A percentile compares a stretch with the other conserved stretches of the same genome.
Conservation (phyloP, 2,888 invertebrate genomes). For the Oxycera nigricornis region DNA sequence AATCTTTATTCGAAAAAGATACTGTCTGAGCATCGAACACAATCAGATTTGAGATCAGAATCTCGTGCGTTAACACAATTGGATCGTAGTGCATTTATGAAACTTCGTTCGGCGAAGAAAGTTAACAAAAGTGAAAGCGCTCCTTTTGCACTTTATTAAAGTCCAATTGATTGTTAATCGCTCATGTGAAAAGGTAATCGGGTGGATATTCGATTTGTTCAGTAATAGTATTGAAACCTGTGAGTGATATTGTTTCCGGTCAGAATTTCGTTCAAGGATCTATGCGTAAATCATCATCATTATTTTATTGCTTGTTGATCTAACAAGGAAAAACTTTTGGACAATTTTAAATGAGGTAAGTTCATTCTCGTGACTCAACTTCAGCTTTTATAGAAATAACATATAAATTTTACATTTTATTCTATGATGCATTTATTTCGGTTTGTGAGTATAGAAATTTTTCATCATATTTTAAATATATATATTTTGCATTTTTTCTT, state of each 20-base stretch:
- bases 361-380: slow-evolving; percentile 20
- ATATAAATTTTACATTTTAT: neutral
- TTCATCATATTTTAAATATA: no score
- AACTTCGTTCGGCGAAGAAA: neutral
- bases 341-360: slow-evolving; percentile 39
- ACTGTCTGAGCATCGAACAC: neutral
- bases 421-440: no score
- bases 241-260: neutral
- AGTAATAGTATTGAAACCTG: neutral
- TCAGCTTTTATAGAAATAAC: slow-evolving; percentile 7
- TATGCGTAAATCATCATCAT: no score
- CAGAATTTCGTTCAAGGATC: no score
- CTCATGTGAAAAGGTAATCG: neutral
- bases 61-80: neutral
- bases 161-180: neutral
- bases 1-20: slow-evolving; percentile 5
- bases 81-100: neutral
- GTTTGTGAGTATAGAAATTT: no score
- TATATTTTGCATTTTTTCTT: no score
- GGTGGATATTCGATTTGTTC: neutral
- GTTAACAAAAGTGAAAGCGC: slow-evolving; percentile 21
- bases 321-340: slow-evolving; percentile 11
- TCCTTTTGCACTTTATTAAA: neutral
- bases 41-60: neutral
- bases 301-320: no score